Evolutionary conservation across 2,888 invertebrate genomes (phyloP), one percentile per base, ranked within the genome.

Genomic region (Pogonocherus hispidulus): DNA sequence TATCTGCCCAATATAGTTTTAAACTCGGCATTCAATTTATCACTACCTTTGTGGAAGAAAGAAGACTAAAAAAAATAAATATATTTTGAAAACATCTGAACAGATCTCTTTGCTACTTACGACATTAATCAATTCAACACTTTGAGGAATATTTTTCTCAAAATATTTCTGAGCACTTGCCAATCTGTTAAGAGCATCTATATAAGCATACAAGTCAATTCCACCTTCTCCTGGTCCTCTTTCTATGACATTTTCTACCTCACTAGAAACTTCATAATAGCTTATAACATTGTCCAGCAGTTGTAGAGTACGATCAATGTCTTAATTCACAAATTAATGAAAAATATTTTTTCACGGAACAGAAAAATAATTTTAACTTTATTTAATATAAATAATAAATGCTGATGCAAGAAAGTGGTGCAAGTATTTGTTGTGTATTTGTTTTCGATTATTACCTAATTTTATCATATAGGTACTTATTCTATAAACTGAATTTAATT

Each of bases 241-340:
- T 78, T 94, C 92, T 23, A 98, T 93, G 2, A 93, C 89, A 75
- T 92, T 91, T 69, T 96, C 97, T 3, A 97, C 93, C 82, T 97
- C 96, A 83, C 95, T 92, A 0, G 96, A 94, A 27, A 98, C 96
- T 87, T 97, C 96, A 84, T 99, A 99, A 83, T 94, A 98, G 60
- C 95, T 94, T 37, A 99, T 94, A 0, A 99, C 98, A 85, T 94
- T 94, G 81, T 99, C 98, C 76, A 99, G 85, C 16, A 94, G 91
- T 69, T 92, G 91, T 27, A 98, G 88, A 1, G 97, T 96, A 74
- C 91, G 91, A 79, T 98, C 97, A 85, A 99, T 94, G 86, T 99
- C 98, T 41, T 98, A 80, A 49, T 46, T 55, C 55, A 19, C 54
- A 23, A 55, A 55, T 46, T 55, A 59, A 27, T 51, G 22, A 3